Evolutionary conservation across 2,888 invertebrate genomes (phyloP), one percentile per base, ranked within the genome.

Genomic region (Tiphia femorata): DNA sequence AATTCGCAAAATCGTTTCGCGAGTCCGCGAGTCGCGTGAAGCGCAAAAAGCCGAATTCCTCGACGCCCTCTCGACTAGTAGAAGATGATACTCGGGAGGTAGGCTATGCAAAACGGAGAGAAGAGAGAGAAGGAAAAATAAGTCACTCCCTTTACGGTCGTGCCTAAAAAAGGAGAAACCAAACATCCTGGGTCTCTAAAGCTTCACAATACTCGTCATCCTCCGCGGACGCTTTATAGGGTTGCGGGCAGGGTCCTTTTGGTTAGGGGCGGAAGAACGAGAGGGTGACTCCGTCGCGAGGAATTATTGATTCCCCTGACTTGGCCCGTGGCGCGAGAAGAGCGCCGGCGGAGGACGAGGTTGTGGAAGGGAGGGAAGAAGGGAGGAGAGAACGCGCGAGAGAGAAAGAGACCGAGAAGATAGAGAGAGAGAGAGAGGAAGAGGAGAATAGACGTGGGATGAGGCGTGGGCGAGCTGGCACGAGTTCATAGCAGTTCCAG

Each of bases 251-350:
- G 62, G 62, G 60, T 56, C 58, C 59, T 61, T n/a, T 66, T 61
- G 71, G 71, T 70, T 65, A 69, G 67, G 74, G 71, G 69, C 67
- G 64, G 71, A 72, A 75, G 75, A 73, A 70, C 67, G 75, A 69
- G 75, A 67, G 73, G 64, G 65, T 68, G 71, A 63, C 74, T 76
- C 70, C 67, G 65, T 73, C 72, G 75, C 76, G 75, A 78, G 80
- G 74, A 81, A 81, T 82, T 81, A 81, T 82, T 81, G 82, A 82
- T 82, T 82, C 81, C 77, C 78, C 64, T 60, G 67, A 67, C 67
- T 77, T 67, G 76, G 70, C 57, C 71, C 64, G 47, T 35, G 57
- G 55, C 41, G 49, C 57, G 50, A 60, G 58, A 58, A 66, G 66
- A 66, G 64, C n/a, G n/a, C n/a, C n/a, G n/a, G n/a, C n/a, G n/a